Conservation (phyloP, 2,797 vertebrate genomes). For the Kryptolebias ocellatus region DNA sequence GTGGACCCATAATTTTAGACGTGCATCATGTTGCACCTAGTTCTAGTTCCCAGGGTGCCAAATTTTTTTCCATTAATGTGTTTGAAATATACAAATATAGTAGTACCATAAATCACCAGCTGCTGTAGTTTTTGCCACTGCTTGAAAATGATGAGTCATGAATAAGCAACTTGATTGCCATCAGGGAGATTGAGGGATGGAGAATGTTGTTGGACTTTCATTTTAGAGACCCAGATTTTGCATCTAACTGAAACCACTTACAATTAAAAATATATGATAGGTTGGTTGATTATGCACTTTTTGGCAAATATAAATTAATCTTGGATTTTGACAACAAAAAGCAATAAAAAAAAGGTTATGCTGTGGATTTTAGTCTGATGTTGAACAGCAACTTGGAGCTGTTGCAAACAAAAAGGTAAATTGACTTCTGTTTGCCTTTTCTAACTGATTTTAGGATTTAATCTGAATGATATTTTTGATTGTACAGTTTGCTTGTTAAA, state of each 20-base stretch:
- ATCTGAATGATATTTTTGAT: not conserved
- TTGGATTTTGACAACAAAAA: not conserved
- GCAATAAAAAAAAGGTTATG: not conserved
- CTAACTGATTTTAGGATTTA: not conserved
- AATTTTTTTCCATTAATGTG: not conserved
- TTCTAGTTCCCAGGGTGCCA: not conserved
- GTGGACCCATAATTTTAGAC: constrained; percentile 36
- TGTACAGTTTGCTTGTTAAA: constrained; percentile 31
- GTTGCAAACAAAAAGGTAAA: not conserved
- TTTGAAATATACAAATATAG: not conserved
- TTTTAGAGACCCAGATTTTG: not conserved
- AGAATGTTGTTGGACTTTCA: not conserved
- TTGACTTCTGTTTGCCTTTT: not conserved
- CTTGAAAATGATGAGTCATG: not conserved
- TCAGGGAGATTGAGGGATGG: not conserved
- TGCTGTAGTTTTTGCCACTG: not conserved
- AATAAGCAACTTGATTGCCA: not conserved
- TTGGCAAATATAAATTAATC: not conserved
- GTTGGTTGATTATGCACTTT: not conserved
- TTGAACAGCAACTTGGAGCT: no score
- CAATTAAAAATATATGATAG: not conserved
- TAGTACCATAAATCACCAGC: not conserved
- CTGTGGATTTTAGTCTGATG: not conserved
- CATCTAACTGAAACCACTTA: not conserved
- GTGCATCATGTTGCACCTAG: constrained; percentile 15